These are phyloP conservation scores for Rhodeus uyekii DNA, from an alignment of 2,797 vertebrate genomes.

Conservation along the genomic window DNA sequence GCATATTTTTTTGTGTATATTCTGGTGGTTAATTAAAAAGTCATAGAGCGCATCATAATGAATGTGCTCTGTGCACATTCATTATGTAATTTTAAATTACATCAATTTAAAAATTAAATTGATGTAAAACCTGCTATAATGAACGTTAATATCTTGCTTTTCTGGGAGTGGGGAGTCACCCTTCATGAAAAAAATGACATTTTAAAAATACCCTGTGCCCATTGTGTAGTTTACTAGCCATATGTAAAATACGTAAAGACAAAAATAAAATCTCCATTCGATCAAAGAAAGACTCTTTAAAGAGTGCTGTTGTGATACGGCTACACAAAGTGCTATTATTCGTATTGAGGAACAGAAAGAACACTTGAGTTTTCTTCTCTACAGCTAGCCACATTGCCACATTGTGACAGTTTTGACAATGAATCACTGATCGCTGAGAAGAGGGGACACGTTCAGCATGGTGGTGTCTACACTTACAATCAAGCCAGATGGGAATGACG, in stretches of 20 bases:
- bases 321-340: slow-evolving; percentile 17
- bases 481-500: not conserved
- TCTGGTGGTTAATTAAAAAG: not conserved
- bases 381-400: not conserved
- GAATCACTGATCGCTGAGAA: not conserved
- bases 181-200: not conserved
- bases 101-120: too few species aligned
- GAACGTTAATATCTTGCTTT: not conserved
- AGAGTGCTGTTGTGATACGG: not conserved
- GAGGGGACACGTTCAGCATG: not conserved
- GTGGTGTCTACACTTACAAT: not conserved
- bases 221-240: not conserved
- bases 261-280: not conserved
- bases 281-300: not conserved
- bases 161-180: not conserved
- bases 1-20: not conserved
- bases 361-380: not conserved
- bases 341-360: slow-evolving; percentile 3
- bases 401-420: not conserved
- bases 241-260: not conserved
- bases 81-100: too few species aligned
- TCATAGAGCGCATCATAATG: not conserved
- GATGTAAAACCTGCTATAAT: not conserved
- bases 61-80: too few species aligned
- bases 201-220: too few species aligned